These are phyloP conservation scores for Apogon hyalosoma DNA, from an alignment of 2,797 vertebrate species.

Conservation along the genomic window DNA sequence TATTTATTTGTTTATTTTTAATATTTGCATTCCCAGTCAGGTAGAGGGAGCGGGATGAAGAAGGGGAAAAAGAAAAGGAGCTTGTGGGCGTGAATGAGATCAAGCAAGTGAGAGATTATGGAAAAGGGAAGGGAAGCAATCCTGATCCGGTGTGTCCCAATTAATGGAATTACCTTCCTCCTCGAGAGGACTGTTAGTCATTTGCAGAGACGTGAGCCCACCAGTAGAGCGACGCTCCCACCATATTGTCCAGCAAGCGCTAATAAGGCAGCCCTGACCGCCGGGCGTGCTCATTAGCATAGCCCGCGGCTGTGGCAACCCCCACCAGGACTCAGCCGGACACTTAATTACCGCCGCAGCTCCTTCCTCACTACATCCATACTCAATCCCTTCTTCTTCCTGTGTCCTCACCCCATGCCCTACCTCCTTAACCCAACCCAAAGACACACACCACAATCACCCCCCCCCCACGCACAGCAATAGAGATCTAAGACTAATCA, in stretches of 20 bases:
- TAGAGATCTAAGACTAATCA: constrained; percentile 57
- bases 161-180: constrained; percentile 83
- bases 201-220: constrained; percentile 73
- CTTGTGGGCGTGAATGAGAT: constrained; percentile 37
- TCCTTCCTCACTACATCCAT: constrained; percentile 69
- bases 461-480: constrained; percentile 3
- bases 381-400: constrained; percentile 57
- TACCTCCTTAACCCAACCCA: constrained; percentile 62
- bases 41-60: constrained; percentile 10
- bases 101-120: constrained; percentile 59
- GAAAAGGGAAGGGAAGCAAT: constrained; percentile 58
- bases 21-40: constrained; percentile 28
- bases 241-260: constrained; percentile 82
- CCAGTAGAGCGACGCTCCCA: constrained; percentile 73
- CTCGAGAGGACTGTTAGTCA: constrained; percentile 79
- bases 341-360: constrained; percentile 84
- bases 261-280: constrained; percentile 85
- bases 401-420: constrained; percentile 60
- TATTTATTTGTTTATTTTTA: constrained; percentile 23
- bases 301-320: constrained; percentile 82
- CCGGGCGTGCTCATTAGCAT: constrained; percentile 86
- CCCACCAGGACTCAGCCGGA: constrained; percentile 79
- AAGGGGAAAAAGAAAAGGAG: constrained; percentile 6
- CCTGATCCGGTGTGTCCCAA: constrained; percentile 76
- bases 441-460: constrained; percentile 19